Percentiles rank a stretch among this genome's conserved stretches.
Evolutionary conservation across 2,113 vertebrate genomes (phyloP).

Genomic region (Myiopsitta monachus): DNA sequence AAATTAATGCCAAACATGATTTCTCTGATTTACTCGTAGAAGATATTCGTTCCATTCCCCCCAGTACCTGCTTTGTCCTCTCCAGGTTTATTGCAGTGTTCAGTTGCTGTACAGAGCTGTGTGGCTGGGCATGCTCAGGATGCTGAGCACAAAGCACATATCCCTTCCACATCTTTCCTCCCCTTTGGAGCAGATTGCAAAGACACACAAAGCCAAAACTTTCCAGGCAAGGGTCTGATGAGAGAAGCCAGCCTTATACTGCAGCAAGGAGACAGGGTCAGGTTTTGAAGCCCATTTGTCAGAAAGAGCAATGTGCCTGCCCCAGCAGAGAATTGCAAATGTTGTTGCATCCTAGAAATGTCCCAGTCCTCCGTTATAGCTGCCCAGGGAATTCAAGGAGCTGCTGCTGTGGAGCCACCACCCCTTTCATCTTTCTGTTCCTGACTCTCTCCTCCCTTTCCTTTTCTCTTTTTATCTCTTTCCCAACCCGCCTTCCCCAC

Average conservation of each 20-base stretch:
- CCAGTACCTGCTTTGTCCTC: slow-evolving; percentile 65
- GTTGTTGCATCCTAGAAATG: neutral
- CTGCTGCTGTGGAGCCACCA: neutral
- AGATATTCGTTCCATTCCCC: slow-evolving; percentile 11
- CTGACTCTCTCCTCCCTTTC: neutral
- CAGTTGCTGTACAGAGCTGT: neutral
- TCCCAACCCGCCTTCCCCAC: neutral
- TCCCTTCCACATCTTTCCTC: neutral
- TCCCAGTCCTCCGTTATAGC: neutral
- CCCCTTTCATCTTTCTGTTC: neutral
- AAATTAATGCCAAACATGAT: slow-evolving; percentile 65
- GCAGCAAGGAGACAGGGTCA: neutral
- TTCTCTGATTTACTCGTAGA: slow-evolving; percentile 68
- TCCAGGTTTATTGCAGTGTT: neutral
- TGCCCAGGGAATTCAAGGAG: neutral
- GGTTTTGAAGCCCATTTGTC: neutral
- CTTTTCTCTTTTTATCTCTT: neutral
- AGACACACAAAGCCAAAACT: neutral
- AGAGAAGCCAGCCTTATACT: neutral
- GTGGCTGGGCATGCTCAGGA: slow-evolving; percentile 4
- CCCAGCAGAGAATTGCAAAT: neutral
- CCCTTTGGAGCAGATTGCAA: neutral
- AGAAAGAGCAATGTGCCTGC: neutral
- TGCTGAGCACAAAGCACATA: neutral
- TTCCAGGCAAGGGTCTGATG: neutral